A percentile compares a stretch with the other conserved stretches of the same genome.
Evolutionary conservation across 2,797 vertebrate genomes (phyloP).

Genomic region (Oophaga sylvatica): DNA sequence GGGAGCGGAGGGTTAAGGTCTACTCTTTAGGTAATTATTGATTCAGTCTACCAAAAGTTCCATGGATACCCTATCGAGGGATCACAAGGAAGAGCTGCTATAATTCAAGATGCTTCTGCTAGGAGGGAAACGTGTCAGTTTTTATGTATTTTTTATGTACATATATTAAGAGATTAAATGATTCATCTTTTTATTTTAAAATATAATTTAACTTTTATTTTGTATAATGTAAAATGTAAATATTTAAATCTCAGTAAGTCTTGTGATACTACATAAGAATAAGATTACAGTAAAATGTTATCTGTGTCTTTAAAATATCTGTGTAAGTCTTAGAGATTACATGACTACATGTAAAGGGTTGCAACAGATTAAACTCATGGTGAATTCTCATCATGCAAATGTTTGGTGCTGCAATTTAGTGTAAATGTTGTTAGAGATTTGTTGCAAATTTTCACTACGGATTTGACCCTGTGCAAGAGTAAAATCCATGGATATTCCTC

Average conservation of each 20-base stretch:
- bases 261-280: neutral
- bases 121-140: neutral
- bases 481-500: too few relatives aligned
- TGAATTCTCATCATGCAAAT: too few relatives aligned
- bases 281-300: conserved; percentile 9
- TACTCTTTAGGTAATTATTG: conserved; percentile 53
- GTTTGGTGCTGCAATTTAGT: too few relatives aligned
- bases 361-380: neutral
- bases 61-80: conserved; percentile 27
- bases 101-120: conserved; percentile 38
- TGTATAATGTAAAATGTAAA: neutral
- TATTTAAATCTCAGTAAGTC: neutral
- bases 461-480: too few relatives aligned
- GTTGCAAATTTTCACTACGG: too few relatives aligned
- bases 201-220: neutral
- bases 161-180: neutral
- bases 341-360: neutral
- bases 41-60: conserved; percentile 58
- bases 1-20: conserved; percentile 51
- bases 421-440: too few relatives aligned
- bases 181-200: neutral
- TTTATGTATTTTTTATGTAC: neutral
- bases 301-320: neutral
- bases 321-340: neutral
- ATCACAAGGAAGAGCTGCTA: conserved; percentile 22